These are phyloP conservation scores for Tretioscincus oriximinensis DNA, from an alignment of 2,113 vertebrate species.

Conservation along the genomic window DNA sequence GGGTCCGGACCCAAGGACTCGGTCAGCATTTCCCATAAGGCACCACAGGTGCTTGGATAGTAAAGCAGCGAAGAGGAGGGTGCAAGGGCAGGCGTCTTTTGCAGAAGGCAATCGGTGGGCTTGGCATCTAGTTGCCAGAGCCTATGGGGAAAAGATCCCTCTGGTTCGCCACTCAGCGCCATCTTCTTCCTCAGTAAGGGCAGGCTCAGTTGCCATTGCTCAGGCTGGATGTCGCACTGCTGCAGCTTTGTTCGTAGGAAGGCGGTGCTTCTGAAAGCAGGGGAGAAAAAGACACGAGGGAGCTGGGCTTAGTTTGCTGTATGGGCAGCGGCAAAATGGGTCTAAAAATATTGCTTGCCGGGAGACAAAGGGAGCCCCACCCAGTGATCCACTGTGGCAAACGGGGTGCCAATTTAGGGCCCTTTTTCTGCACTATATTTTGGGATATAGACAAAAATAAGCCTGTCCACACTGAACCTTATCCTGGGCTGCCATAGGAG, in stretches of 20 bases:
- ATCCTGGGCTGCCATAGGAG: too few relatives aligned
- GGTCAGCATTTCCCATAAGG: slow-evolving; percentile 67
- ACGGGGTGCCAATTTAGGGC: too few relatives aligned
- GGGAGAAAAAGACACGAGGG: not conserved
- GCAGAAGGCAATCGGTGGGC: slow-evolving; percentile 21
- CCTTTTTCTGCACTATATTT: too few relatives aligned
- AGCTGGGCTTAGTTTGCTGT: not conserved
- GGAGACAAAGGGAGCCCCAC: too few relatives aligned
- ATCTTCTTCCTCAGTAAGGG: not conserved
- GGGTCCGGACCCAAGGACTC: slow-evolving; percentile 12
- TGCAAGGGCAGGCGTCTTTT: slow-evolving; percentile 35
- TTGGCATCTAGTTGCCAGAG: slow-evolving; percentile 1
- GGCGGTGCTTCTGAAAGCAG: slow-evolving; percentile 84
- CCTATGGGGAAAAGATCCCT: too few relatives aligned
- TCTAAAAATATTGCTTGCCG: too few relatives aligned
- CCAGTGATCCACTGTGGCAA: too few relatives aligned
- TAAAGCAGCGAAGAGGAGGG: slow-evolving; percentile 57
- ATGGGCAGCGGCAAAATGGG: too few relatives aligned
- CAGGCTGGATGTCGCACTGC: slow-evolving; percentile 72
- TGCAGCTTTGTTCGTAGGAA: slow-evolving; percentile 90
- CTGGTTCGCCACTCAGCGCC: not conserved
- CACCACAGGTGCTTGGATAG: slow-evolving; percentile 77
- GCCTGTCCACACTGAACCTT: too few relatives aligned
- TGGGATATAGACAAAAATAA: too few relatives aligned
- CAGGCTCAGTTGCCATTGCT: slow-evolving; percentile 71